Conservation (phyloP, 2,797 vertebrate genomes). For the Oryzias sinensis region DNA sequence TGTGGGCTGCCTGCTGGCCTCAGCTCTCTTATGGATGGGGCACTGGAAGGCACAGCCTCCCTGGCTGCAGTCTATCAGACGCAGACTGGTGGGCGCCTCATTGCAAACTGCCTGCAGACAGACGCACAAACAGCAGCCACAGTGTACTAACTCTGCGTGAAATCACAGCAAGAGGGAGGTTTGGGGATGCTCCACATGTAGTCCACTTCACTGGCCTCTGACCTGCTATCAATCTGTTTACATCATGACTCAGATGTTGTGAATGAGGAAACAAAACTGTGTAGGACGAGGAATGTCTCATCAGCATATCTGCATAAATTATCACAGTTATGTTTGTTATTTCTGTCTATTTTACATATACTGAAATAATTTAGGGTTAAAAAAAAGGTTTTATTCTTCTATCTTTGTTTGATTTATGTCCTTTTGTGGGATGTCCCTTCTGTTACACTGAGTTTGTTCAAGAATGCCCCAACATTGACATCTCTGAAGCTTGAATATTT, state of each 20-base stretch:
- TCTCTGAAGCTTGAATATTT: too few relatives aligned
- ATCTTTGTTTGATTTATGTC: too few relatives aligned
- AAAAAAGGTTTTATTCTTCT: background rate
- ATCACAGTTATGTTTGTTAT: slow-evolving; percentile 14
- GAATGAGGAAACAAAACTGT: slow-evolving; percentile 53
- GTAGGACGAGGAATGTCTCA: slow-evolving; percentile 55
- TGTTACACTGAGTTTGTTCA: too few relatives aligned
- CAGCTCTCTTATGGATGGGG: slow-evolving; percentile 70
- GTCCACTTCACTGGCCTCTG: slow-evolving; percentile 49
- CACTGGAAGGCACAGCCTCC: slow-evolving; percentile 64
- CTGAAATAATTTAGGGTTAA: background rate
- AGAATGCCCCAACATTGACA: too few relatives aligned
- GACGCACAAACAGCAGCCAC: slow-evolving; percentile 32
- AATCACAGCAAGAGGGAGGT: slow-evolving; percentile 39
- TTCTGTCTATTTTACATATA: slow-evolving; percentile 1
- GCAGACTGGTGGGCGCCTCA: slow-evolving; percentile 78
- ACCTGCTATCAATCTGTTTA: slow-evolving; percentile 41
- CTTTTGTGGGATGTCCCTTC: too few relatives aligned
- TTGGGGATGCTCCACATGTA: slow-evolving; percentile 23
- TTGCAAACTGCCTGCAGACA: slow-evolving; percentile 65
- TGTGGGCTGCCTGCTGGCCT: slow-evolving; percentile 72
- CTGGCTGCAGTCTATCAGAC: slow-evolving; percentile 73
- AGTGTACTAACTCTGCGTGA: slow-evolving; percentile 42
- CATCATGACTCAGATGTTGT: slow-evolving; percentile 55
- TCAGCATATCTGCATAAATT: slow-evolving; percentile 20